Evolutionary conservation across 64 coral and sea anemone species (phyloP), one percentile per base, ranked within the genome.

Genomic region (Hydrozoanthus tunicans): DNA sequence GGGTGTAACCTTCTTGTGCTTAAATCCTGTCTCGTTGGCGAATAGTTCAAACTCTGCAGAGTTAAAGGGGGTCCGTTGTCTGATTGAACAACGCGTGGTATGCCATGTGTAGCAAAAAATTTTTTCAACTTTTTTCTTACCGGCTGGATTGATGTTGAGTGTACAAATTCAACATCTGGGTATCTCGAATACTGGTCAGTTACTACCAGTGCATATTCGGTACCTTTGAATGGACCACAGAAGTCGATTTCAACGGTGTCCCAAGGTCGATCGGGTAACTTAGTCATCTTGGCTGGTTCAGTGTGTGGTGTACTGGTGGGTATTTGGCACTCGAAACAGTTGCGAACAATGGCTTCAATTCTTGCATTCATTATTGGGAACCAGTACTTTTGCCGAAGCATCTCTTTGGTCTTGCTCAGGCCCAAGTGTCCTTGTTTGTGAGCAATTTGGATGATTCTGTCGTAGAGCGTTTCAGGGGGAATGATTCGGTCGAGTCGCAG

Each of bases 41-140:
- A 43, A 43, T 43, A 43, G 32, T 43, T 43, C 0, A 43, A 43
- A 43, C 32, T 43, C 32, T 43, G 32, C 32, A 43, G 32, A 43
- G 0, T 92, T 24, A 92, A 92, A 1, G 91, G 91, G 23, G 81
- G 89, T 58, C 92, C 92, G 9, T 89, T 93, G 66, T 93, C 85
- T 5, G 67, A 90, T 6, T 93, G 91, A 6, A 75, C 92, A 71
- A 79, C 56, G 32, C 32, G 32, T 43, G 32, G 32, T 43, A 43
- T 43, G 32, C 32, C 32, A 43, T 43, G 32, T 43, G 75, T 93
- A 14, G 92, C 84, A 9, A 89, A 81, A 12, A 92, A 71, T 24
- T 89, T 93, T 25, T 89, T 43, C 32, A 43, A 43, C 32, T 43
- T 43, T 43, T 43, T 43, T 43, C 32, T 43, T 43, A 43, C 32